Base-by-base conservation (phyloP, 2,797 vertebrate species). In the Sylvia borin region DNA sequence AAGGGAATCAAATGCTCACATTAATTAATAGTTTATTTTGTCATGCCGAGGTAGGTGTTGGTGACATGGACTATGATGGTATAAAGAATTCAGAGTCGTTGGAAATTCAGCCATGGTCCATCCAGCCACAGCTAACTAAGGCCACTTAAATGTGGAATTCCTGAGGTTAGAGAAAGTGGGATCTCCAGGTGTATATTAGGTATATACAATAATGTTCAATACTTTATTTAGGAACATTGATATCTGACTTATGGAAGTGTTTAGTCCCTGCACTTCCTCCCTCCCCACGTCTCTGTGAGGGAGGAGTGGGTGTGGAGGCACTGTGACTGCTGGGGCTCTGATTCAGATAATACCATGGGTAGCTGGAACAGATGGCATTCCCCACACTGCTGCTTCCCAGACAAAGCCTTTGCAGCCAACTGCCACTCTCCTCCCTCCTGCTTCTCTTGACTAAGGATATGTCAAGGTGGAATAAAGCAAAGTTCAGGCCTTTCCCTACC, bases 391-490 rank as follows among this genome's bases (percentile, higher is more conserved):
- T 73, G 85, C 92, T 91, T 83, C 47, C 66, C 70, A 96, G 82
- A 96, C 92, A 94, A 96, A 93, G 92, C 91, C 87, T 74, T 57
- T 40, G 85, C 47, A 92, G 88, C 81, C 89, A 93, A 90, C 79
- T 92, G 72, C 76, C 86, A 95, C 84, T 70, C 86, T 95, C 93
- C 70, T 65, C 55, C 85, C 90, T 79, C 89, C 88, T 72, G 77
- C 95, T 86, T 90, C 58, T 51, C 95, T 75, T 73, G 80, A 89
- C 72, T 54, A 29, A 91, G 92, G 88, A 82, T 77, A 80, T 38
- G 75, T 92, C 96, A 96, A 95, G 96, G 96, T 93, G 91, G 93
- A 95, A 81, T 40, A 78, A 83, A 86, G 72, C 47, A 61, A 90
- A 50, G 78, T 84, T 88, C 87, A 82, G 86, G 82, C 72, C 72